These are phyloP conservation scores for Anhinga rufa DNA, from an alignment of 2,113 vertebrate species.

Conservation along the genomic window DNA sequence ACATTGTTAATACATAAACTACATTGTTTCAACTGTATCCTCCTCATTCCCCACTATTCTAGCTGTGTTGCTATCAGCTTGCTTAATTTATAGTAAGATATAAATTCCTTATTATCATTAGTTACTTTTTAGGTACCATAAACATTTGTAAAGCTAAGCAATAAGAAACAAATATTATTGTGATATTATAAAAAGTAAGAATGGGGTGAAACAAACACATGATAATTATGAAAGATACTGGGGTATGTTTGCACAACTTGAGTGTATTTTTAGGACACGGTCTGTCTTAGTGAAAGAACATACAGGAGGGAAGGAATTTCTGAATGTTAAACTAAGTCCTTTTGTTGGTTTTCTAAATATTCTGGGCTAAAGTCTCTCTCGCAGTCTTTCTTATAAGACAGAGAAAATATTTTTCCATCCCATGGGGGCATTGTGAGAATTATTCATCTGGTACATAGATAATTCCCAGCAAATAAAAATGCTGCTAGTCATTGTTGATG, in stretches of 20 bases:
- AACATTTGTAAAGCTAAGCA: not conserved
- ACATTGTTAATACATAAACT: not conserved
- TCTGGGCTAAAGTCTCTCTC: not conserved
- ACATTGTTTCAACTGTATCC: not conserved
- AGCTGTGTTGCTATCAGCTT: not conserved
- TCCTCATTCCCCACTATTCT: not conserved
- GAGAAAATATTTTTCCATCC: not conserved
- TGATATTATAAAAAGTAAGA: slow-evolving; percentile 4
- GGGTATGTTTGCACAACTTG: not conserved
- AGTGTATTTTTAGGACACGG: not conserved
- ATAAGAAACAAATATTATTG: not conserved
- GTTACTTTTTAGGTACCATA: not conserved
- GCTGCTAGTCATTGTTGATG: not conserved
- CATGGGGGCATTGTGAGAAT: not conserved
- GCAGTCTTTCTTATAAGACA: not conserved
- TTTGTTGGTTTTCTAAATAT: not conserved
- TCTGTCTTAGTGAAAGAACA: not conserved
- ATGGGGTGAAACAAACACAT: not conserved
- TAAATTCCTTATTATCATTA: not conserved
- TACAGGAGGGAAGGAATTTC: not conserved
- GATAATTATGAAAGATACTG: not conserved
- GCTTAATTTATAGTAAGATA: not conserved
- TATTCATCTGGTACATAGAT: not conserved
- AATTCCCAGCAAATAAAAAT: not conserved
- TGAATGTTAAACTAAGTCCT: not conserved